Percentiles rank a stretch among this genome's conserved stretches.
phyloP scores from a whole-genome alignment of 2,888 invertebrate genomes.

The Sesamia inferens region DNA sequence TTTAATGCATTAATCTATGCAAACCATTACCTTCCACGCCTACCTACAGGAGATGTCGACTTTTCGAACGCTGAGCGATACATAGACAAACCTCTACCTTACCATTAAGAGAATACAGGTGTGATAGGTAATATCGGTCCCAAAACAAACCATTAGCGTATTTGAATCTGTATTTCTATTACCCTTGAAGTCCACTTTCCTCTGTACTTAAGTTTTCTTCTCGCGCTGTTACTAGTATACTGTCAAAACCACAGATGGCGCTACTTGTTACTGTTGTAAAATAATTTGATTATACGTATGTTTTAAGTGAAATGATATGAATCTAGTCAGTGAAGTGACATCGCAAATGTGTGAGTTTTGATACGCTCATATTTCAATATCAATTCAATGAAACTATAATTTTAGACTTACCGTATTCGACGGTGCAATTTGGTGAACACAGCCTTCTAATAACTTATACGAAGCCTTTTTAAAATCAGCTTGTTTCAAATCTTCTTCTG shows the following conservation, averaged over 20 bases:
- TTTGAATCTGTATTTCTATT: background rate
- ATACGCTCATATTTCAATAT: background rate
- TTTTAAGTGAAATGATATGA: background rate
- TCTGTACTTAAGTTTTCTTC: background rate
- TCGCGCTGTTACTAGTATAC: background rate
- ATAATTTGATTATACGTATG: background rate
- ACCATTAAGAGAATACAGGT: background rate
- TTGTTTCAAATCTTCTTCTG: background rate
- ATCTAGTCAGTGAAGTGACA: background rate
- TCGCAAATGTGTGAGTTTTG: background rate
- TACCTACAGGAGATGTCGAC: background rate
- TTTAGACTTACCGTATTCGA: background rate
- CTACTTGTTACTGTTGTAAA: background rate
- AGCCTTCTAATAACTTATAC: background rate
- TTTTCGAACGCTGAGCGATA: background rate
- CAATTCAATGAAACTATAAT: background rate
- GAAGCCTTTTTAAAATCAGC: background rate
- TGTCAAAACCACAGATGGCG: constrained; percentile 28
- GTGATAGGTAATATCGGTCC: background rate
- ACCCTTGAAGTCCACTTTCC: background rate
- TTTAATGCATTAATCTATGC: background rate
- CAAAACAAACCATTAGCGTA: background rate
- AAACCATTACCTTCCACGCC: background rate
- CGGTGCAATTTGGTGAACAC: background rate
- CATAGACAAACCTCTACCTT: background rate